These are phyloP conservation scores for Balaenoptera acutorostrata DNA, from an alignment of 2,113 vertebrate species.

Conservation along the genomic window DNA sequence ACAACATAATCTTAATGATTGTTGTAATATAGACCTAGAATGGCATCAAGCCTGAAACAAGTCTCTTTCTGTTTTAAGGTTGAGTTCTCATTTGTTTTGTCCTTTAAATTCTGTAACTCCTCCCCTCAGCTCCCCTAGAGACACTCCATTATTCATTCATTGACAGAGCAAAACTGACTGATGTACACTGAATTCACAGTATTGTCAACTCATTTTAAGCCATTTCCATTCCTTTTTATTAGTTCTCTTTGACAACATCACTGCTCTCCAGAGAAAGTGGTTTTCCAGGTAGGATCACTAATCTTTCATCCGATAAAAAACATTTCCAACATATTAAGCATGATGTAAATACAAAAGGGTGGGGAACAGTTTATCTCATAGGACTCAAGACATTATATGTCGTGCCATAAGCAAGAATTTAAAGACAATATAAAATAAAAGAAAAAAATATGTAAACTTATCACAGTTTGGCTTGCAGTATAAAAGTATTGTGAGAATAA, in stretches of 20 bases:
- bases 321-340: not conserved
- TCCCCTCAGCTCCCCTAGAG: not conserved
- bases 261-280: not conserved
- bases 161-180: not conserved
- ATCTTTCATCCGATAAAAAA: not conserved
- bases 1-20: not conserved
- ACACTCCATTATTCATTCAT: not conserved
- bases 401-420: not conserved
- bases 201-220: not conserved
- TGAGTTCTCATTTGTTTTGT: not conserved
- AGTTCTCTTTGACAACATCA: not conserved
- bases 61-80: not conserved
- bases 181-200: not conserved
- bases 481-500: not conserved
- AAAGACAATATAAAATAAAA: not conserved
- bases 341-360: not conserved
- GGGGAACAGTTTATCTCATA: not conserved
- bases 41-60: not conserved
- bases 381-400: not conserved
- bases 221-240: not conserved
- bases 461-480: not conserved
- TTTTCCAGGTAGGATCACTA: not conserved
- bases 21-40: not conserved
- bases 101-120: not conserved
- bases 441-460: not conserved